These are phyloP conservation scores for Hoplias malabaricus DNA, from an alignment of 2,113 vertebrate genomes.

Conservation along the genomic window DNA sequence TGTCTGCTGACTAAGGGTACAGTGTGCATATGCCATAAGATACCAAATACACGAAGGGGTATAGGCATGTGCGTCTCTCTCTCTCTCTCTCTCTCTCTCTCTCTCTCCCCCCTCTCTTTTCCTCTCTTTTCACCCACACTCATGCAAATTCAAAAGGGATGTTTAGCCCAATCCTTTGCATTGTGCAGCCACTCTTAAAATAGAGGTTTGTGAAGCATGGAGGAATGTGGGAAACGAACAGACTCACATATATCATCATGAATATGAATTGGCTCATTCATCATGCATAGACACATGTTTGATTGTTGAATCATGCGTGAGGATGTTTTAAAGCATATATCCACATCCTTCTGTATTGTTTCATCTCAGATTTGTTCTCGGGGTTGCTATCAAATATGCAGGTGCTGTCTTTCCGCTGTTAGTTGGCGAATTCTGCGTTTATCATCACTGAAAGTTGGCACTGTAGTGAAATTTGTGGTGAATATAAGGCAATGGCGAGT, in stretches of 20 bases:
- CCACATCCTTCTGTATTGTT: background rate
- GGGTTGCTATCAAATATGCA: background rate
- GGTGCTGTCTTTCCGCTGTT: background rate
- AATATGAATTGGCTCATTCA: background rate
- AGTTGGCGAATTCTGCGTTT: background rate
- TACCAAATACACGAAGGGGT: background rate
- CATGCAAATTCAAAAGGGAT: background rate
- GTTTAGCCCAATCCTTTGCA: conserved; percentile 2
- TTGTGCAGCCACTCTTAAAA: background rate
- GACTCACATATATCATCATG: background rate
- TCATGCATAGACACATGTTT: background rate
- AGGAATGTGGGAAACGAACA: background rate
- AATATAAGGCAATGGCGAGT: background rate
- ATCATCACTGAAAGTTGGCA: background rate
- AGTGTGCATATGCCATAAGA: conserved; percentile 36
- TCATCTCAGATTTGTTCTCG: background rate
- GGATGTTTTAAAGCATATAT: background rate
- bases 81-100: background rate
- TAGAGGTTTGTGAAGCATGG: background rate
- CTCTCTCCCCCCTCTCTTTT: conserved; percentile 12
- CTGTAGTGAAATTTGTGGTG: background rate
- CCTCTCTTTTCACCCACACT: background rate
- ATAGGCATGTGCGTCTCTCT: background rate
- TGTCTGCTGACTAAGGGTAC: conserved; percentile 50
- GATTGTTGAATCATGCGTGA: conserved; percentile 1